Evolutionary conservation across 2,113 vertebrate species (phyloP), one percentile per base, ranked within the genome.

Genomic region (Vanacampus margaritifer): DNA sequence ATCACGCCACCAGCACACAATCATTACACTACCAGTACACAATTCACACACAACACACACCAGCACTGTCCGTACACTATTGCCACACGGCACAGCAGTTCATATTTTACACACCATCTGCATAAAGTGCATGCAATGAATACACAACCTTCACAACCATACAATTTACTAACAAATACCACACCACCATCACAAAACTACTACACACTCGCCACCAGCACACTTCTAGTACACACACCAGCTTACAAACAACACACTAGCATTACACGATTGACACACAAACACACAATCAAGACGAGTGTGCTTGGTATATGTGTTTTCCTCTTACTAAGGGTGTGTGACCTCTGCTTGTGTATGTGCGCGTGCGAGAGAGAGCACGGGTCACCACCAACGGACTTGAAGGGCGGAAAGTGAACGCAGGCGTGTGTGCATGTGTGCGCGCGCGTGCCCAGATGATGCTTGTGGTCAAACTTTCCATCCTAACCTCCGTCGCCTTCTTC

Each of bases 381-480:
- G 3, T 16, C 43, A 46, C 43, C 43, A 46, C 5, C 16, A 46
- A n/a, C 48, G 7, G 19, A 50, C 48, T 50, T 50, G 9, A 10
- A 21, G 7, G 19, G 6, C 23, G 16, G 11, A 56, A 12, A 1
- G 54, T 32, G 24, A 7, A 10, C 2, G 12, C 28, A 12, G 16
- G 12, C 19, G 24, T 17, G 51, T 24, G 51, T 13, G 50, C n/a
- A 11, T 11, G 51, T 24, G n/a, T 12, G n/a, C n/a, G n/a, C n/a
- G 13, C 10, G 26, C 8, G 54, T 17, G 26, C 48, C 48, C 8
- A 10, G 4, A 32, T 32, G 28, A 32, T 32, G 9, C 48, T 1
- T 51, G 48, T n/a, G 54, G 26, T 57, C 54, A 57, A 57, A 57
- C 54, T 57, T 57, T 57, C 26, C 54, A 57, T 57, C 16, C 26